Evolutionary conservation across 2,797 vertebrate species (phyloP).

Genomic region (Sorex maritimensis): DNA sequence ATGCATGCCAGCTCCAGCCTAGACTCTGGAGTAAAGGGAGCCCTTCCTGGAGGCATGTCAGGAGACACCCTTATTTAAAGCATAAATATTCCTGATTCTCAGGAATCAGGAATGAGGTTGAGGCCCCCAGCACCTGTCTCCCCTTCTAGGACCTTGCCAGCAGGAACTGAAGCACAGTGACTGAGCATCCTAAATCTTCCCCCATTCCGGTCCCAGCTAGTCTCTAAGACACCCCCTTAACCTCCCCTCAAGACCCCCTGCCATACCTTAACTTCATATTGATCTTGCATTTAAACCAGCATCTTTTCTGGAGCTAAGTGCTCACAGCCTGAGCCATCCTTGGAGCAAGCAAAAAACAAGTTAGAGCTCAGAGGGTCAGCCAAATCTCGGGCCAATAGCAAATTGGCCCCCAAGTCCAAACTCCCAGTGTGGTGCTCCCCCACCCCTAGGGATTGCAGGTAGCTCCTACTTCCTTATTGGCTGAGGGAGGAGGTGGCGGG

Average conservation of each 20-base stretch:
- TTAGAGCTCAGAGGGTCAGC: slow-evolving; percentile 42
- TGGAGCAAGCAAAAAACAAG: slow-evolving; percentile 61
- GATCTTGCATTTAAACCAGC: not conserved
- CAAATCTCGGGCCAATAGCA: slow-evolving; percentile 44
- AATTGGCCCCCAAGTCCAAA: not conserved
- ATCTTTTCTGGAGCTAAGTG: not conserved
- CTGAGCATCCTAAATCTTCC: not conserved
- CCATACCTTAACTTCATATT: not conserved
- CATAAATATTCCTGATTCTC: too few species aligned
- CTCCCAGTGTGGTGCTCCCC: slow-evolving; percentile 3
- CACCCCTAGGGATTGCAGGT: slow-evolving; percentile 6
- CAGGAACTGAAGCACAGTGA: not conserved
- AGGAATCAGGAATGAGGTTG: too few species aligned
- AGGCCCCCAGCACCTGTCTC: not conserved
- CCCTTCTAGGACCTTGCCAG: not conserved
- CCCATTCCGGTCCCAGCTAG: not conserved
- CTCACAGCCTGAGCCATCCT: not conserved
- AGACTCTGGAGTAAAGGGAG: too few species aligned
- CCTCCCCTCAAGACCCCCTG: not conserved
- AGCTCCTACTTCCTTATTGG: slow-evolving; percentile 35
- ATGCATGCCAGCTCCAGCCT: too few species aligned
- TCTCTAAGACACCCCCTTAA: not conserved
- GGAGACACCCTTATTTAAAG: not conserved
- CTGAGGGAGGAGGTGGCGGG: too few species aligned
- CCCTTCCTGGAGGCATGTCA: not conserved